Percentiles rank a stretch among this genome's conserved stretches.
These are phyloP conservation scores for Pseudococcus viburni DNA, from an alignment of 2,888 invertebrate species.

Conservation along the genomic window DNA sequence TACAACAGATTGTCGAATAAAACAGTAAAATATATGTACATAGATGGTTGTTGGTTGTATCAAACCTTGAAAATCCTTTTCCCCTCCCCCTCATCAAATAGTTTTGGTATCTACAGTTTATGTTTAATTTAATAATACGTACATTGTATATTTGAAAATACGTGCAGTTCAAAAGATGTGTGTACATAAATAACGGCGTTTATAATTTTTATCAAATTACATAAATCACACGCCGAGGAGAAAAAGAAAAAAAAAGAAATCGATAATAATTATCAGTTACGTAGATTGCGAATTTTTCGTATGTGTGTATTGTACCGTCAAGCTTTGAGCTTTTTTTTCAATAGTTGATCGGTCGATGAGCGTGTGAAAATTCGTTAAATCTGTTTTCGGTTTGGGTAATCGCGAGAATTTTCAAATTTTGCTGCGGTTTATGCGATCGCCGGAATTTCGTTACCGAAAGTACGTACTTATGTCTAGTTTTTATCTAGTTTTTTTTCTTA, in stretches of 20 bases:
- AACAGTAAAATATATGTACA: too few species aligned
- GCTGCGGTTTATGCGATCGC: constrained; percentile 24
- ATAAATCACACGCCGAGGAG: constrained; percentile 33
- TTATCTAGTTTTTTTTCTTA: background rate
- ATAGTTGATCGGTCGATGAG: constrained; percentile 23
- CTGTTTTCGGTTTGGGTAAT: constrained; percentile 14
- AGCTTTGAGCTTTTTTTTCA: background rate
- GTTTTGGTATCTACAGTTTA: too few species aligned
- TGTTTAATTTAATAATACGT: too few species aligned
- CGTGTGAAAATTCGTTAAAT: background rate
- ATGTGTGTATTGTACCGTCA: too few species aligned
- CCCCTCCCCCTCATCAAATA: too few species aligned
- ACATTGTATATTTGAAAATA: too few species aligned
- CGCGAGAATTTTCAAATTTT: constrained; percentile 12
- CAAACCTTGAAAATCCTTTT: too few species aligned
- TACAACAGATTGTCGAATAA: too few species aligned
- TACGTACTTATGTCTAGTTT: constrained; percentile 20
- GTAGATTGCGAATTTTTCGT: constrained; percentile 45
- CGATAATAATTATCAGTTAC: constrained; percentile 32
- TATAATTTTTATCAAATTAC: constrained; percentile 3
- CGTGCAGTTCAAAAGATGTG: too few species aligned
- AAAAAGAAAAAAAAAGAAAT: constrained; percentile 13
- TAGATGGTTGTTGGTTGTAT: too few species aligned
- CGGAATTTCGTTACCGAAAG: background rate
- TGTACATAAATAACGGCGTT: background rate